These are phyloP conservation scores for rabbit (Oryctolagus cuniculus) DNA, from an alignment of 2,113 vertebrate genomes.

Conservation along the genomic window DNA sequence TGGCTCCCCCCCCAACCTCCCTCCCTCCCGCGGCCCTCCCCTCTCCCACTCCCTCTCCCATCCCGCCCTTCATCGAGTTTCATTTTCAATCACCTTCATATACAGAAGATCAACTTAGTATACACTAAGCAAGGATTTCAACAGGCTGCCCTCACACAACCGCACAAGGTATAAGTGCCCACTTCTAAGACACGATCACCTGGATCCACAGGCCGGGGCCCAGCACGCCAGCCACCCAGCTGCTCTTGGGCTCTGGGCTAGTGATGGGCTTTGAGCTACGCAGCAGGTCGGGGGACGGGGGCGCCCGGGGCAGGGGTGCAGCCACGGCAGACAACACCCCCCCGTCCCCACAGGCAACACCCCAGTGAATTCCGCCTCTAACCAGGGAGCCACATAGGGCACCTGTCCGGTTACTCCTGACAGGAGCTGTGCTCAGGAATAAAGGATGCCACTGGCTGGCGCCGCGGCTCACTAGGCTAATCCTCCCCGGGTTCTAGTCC, in stretches of 20 bases:
- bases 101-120: no score
- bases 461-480: no score
- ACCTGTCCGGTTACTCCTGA: accelerated
- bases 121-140: no score
- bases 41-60: no score
- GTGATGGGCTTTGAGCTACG: background rate
- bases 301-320: background rate
- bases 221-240: background rate
- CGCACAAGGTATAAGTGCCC: no score
- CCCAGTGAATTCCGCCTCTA: background rate
- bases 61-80: no score
- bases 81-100: no score
- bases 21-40: no score
- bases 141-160: no score
- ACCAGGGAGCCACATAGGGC: background rate
- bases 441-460: background rate
- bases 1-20: no score
- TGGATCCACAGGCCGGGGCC: slow-evolving; percentile 17
- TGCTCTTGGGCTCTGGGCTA: background rate
- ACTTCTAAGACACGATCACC: background rate
- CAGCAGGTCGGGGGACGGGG: no score
- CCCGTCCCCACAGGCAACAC: background rate
- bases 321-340: background rate
- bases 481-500: no score
- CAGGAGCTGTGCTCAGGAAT: background rate